Percentiles rank a stretch among this genome's conserved stretches.
phyloP scores from a whole-genome alignment of 2,113 vertebrate species.

The Epinephelus moara region DNA sequence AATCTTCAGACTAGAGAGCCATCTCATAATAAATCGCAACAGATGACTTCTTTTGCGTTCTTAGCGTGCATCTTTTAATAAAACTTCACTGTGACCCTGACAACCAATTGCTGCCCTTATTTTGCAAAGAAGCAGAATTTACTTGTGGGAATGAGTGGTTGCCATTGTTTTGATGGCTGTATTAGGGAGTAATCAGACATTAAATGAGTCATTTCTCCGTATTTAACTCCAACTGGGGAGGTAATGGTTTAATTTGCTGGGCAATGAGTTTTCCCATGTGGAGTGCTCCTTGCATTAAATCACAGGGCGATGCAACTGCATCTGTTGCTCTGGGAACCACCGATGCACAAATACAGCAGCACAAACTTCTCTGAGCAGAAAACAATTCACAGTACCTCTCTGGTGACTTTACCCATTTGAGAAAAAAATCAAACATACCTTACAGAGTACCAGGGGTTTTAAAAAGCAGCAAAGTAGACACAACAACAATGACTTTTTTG shows the following conservation, averaged over 20 bases:
- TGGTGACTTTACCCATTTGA: conserved; percentile 10
- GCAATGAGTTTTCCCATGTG: conserved; percentile 72
- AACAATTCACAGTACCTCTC: conserved; percentile 3
- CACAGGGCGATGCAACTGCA: conserved; percentile 37
- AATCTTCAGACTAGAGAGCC: conserved; percentile 73
- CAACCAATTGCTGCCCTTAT: conserved; percentile 66
- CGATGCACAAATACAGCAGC: neutral
- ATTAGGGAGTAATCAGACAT: conserved; percentile 82
- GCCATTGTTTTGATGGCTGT: conserved; percentile 75
- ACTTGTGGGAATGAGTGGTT: conserved; percentile 61
- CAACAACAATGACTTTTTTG: neutral
- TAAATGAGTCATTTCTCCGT: conserved; percentile 82
- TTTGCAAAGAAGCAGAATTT: conserved; percentile 56
- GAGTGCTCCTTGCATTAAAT: conserved; percentile 70
- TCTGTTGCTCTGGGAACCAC: conserved; percentile 51
- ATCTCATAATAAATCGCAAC: conserved; percentile 77
- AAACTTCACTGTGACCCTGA: conserved; percentile 62
- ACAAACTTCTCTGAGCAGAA: neutral
- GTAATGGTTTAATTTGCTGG: conserved; percentile 82
- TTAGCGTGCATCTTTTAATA: conserved; percentile 72
- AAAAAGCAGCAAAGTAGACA: neutral
- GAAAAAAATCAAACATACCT: neutral
- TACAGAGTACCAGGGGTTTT: conserved; percentile 3
- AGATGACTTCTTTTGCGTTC: conserved; percentile 61
- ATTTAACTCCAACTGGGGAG: conserved; percentile 79